Evolutionary conservation across 2,797 vertebrate species (phyloP).

Genomic region (Lutjanus argentimaculatus): DNA sequence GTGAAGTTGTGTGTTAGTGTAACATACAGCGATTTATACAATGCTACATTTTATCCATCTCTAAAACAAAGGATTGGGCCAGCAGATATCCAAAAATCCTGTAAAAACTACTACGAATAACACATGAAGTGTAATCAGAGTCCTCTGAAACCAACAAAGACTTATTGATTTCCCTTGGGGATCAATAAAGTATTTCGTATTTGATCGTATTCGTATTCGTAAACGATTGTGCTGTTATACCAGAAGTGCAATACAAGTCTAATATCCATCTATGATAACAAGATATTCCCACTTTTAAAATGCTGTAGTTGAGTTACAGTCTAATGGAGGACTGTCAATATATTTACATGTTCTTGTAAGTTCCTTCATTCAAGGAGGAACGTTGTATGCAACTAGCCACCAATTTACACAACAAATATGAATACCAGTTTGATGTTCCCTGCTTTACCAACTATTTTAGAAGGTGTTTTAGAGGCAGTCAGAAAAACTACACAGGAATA

Average conservation of each 20-base stretch:
- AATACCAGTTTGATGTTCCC: neutral
- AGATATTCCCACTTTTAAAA: conserved; percentile 1
- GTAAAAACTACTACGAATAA: conserved; percentile 24
- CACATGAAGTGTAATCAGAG: conserved; percentile 16
- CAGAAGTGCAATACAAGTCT: conserved; percentile 13
- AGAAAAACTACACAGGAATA: neutral
- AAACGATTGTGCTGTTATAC: conserved; percentile 25
- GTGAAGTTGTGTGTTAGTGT: conserved; percentile 16
- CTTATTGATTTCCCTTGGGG: too few relatives aligned
- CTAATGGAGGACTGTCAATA: neutral
- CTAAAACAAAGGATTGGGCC: conserved; percentile 40
- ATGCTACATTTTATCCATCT: conserved; percentile 11
- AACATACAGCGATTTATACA: conserved; percentile 14
- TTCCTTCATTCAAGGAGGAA: neutral
- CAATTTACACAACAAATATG: neutral
- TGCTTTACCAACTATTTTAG: neutral
- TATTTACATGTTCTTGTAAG: conserved; percentile 1
- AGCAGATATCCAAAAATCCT: conserved; percentile 22
- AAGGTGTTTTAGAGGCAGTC: neutral
- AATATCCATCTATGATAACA: conserved; percentile 27
- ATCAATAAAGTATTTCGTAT: too few relatives aligned
- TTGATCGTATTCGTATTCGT: too few relatives aligned
- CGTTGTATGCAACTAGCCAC: neutral
- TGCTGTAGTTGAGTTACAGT: neutral
- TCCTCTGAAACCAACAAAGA: conserved; percentile 31